These are phyloP conservation scores for Solenopsis invicta DNA, from an alignment of 1,140 invertebrate genomes.

Conservation along the genomic window DNA sequence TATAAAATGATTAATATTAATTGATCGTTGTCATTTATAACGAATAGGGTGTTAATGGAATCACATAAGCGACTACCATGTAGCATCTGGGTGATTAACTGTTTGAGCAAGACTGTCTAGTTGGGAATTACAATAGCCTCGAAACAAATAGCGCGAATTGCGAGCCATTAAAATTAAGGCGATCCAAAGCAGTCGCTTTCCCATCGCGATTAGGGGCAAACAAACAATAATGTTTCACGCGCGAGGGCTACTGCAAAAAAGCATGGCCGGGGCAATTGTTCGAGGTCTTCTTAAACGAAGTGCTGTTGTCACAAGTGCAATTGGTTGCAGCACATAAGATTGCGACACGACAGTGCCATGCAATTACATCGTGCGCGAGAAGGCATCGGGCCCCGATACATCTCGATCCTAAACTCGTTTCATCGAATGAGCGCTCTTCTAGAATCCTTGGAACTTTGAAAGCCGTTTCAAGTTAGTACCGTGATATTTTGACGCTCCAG, in stretches of 20 bases:
- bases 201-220: slow-evolving; percentile 57
- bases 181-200: slow-evolving; percentile 67
- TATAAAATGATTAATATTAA: not conserved
- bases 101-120: slow-evolving; percentile 64
- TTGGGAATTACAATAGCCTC: slow-evolving; percentile 70
- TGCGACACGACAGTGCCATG: slow-evolving; percentile 25
- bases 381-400: not conserved
- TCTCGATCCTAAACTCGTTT: not conserved
- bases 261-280: slow-evolving; percentile 55
- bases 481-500: not conserved
- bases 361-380: not conserved
- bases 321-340: not conserved
- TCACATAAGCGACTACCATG: not conserved
- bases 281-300: slow-evolving; percentile 51
- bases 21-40: not conserved
- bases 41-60: slow-evolving; percentile 2
- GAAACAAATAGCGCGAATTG: slow-evolving; percentile 61
- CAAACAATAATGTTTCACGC: slow-evolving; percentile 17
- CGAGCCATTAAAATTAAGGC: slow-evolving; percentile 65
- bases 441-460: not conserved
- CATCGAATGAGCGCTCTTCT: not conserved
- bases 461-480: not conserved
- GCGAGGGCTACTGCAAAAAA: not conserved
- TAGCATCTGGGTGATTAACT: not conserved
- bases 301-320: slow-evolving; percentile 45